Base-by-base conservation (phyloP, 2,797 vertebrate species). In the Rhinella marina region DNA sequence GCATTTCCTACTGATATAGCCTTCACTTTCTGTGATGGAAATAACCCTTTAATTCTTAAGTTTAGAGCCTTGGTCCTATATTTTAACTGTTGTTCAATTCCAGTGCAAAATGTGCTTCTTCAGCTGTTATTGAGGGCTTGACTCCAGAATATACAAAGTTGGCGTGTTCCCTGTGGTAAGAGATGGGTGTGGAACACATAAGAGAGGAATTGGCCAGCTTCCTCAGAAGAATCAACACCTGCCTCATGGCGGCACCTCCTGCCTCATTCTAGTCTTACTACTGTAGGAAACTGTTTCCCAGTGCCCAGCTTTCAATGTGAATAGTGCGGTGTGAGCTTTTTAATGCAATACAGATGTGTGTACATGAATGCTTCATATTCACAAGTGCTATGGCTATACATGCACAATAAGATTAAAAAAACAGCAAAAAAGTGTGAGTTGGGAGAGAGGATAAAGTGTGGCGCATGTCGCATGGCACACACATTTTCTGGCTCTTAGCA, bases 161-260 rank as follows among this genome's bases (percentile, higher is more conserved):
- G 50, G 75, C 54, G 75, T 77, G 75, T 77, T 77, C n/a, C 41
- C 75, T 77, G 75, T 77, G 75, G 75, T 77, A 25, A 54, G 12
- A 50, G 13, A 52, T 25, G 75, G 75, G 75, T 77, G 75, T 77
- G 75, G 75, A 77, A 7, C 75, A 77, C 75, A 77, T 14, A 50
- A 77, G 21, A 77, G 48, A 77, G 75, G 50, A 77, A 75, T 54
- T 77, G 75, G 75, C 75, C 23, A 54, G 50, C 75, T 77, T 77
- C 75, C 50, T 52, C 50, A 77, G 50, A 77, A 77, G 75, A 25
- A 77, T 77, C 75, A 77, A 77, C 75, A 52, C 75, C 75, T 77
- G 75, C 75, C 50, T 17, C 75, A 77, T 77, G 50, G 48, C 50
- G 50, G 21, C 75, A 77, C 75, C 50, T 77, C 75, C 75, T 54